Evolutionary conservation across 2,113 vertebrate species (phyloP), one percentile per base, ranked within the genome.

Genomic region (Illadopsis cleaveri): DNA sequence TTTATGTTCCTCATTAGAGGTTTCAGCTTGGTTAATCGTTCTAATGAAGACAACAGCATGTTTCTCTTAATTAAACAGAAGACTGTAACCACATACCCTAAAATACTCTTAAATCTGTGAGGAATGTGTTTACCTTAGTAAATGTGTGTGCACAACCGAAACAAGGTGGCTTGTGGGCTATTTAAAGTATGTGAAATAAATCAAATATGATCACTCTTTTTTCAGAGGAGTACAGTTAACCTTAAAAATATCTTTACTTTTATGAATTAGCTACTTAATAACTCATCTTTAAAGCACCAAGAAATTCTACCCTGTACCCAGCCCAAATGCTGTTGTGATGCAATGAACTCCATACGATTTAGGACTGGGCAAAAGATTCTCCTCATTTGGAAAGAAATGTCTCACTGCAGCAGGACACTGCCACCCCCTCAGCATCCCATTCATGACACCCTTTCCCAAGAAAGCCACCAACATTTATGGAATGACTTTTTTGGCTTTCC

Each of bases 11-110:
- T 82, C 30, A 31, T 45, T 23, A 35, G 8, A 42, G 73, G n/a
- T 38, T 40, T 65, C n/a, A 72, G 27, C 22, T 18, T 69, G 51
- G 16, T 79, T 60, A 60, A 16, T 30, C 28, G 8, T 92, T 61
- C 40, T 38, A 73, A n/a, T 27, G 7, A 73, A 64, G 47, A 24
- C 11, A 66, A 56, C 1, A 4, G 19, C n/a, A 35, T 1, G 0
- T 6, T 57, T 88, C 76, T 13, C 48, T 22, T 51, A 40, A 68
- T 73, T 48, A 35, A 82, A 82, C 37, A 62, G 2, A 72, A 62
- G 3, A 72, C 7, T 60, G 15, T 7, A 66, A 37, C 15, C 33
- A 68, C 8, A 9, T n/a, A 35, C 7, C 65, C 65, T 15, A 56
- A 91, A 64, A 47, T n/a, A 54, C 7, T 37, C 11, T 24, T 17